Evolutionary conservation across 1,140 invertebrate genomes (phyloP), one percentile per base, ranked within the genome.

Genomic region (Leptinotarsa texana): DNA sequence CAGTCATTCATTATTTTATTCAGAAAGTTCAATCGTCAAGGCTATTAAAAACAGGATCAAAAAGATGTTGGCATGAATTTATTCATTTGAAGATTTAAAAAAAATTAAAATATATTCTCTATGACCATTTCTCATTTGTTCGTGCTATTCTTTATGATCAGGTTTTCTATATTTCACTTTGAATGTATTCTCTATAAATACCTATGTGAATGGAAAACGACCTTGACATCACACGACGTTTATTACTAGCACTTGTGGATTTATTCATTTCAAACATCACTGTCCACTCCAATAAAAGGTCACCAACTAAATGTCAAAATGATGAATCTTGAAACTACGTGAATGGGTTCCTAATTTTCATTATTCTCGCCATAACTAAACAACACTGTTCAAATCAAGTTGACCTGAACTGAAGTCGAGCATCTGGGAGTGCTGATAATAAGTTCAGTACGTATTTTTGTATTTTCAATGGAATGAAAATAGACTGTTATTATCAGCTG

Each of bases 141-240:
- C 8, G 8, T 42, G 33, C 8, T 3, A 21, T 0, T 33, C 8
- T 33, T 33, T 33, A 33, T 33, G 27, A 6, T 15, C 33, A 22
- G 33, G 17, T 22, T 22, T 21, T 21, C 6, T 24, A 13, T 24
- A 65, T 65, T 66, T 15, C 22, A 66, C 22, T 66, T 66, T 11
- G 1, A 24, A 66, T 24, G 22, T 66, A 24, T 13, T 17, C 22
- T 21, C 22, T 1, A 68, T 42, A 15, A 11, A 17, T 68, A 68
- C 66, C 66, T 68, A 68, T 68, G 33, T 47, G 66, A 42, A 68
- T 47, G 3, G 66, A 68, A 68, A 42, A 68, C 8, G 66, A 24
- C 33, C 66, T 68, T 15, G 66, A 15, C 24, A 68, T 49, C 42
- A 27, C 66, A 18, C 66, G 66, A 11, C 51, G 51, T 57, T 57